Percentiles rank a stretch among this genome's conserved stretches.
Evolutionary conservation across 2,797 vertebrate species (phyloP).

Genomic region (Pseudocheirus occidentalis): DNA sequence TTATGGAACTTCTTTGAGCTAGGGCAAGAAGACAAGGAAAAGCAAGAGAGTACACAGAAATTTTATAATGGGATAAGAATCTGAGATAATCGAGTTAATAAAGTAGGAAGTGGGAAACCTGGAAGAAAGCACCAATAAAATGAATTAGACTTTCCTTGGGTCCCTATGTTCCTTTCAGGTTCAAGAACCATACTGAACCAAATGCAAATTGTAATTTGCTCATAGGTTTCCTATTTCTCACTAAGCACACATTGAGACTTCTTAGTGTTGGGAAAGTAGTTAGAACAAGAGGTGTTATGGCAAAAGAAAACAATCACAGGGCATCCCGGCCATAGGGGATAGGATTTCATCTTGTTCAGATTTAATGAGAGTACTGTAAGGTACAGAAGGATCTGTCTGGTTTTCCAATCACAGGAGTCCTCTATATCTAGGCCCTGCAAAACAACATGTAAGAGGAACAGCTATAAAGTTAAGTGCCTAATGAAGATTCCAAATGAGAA

Average conservation of each 20-base stretch:
- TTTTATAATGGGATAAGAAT: neutral
- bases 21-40: slow-evolving; percentile 13
- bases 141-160: neutral
- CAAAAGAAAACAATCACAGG: slow-evolving; percentile 56
- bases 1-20: slow-evolving; percentile 8
- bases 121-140: neutral
- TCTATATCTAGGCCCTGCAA: slow-evolving; percentile 60
- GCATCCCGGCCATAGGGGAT: slow-evolving; percentile 1
- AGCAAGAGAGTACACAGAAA: neutral
- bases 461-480: slow-evolving; percentile 11
- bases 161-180: neutral
- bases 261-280: slow-evolving; percentile 47
- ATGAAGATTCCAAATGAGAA: slow-evolving; percentile 44
- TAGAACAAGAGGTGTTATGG: slow-evolving; percentile 53
- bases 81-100: neutral
- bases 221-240: slow-evolving; percentile 52
- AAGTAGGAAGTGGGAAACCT: neutral
- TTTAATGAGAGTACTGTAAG: slow-evolving; percentile 46
- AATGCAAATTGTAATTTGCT: neutral
- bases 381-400: slow-evolving; percentile 46
- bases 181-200: slow-evolving; percentile 1
- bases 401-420: slow-evolving; percentile 66
- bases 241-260: slow-evolving; percentile 33
- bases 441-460: slow-evolving; percentile 44
- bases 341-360: slow-evolving; percentile 59